A percentile compares a stretch with the other conserved stretches of the same genome.
phyloP scores from a whole-genome alignment of 2,797 vertebrate species.

The Arremon brunneinucha region DNA sequence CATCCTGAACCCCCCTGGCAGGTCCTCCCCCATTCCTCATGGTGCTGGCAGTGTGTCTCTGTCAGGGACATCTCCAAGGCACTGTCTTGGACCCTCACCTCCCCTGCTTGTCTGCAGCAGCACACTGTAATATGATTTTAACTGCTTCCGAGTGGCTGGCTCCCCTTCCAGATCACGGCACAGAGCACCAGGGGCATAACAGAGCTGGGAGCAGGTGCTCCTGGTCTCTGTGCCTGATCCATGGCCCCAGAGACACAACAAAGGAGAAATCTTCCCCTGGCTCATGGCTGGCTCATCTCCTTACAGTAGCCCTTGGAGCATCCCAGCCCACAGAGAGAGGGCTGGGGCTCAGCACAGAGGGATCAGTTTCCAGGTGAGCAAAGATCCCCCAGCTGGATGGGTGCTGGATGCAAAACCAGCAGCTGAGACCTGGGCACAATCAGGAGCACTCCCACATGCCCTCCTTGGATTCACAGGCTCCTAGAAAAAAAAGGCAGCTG shows the following conservation, averaged over 20 bases:
- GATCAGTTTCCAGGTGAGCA: not conserved
- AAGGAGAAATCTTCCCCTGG: not conserved
- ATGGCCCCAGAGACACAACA: not conserved
- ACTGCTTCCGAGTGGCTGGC: not conserved
- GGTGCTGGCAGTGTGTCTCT: not conserved
- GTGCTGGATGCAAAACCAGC: not conserved
- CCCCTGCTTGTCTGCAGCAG: not conserved
- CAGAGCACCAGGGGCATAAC: not conserved
- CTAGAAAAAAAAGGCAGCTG: not conserved
- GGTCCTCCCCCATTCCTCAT: not conserved
- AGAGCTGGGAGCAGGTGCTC: not conserved
- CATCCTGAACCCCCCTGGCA: not conserved
- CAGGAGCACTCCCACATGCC: not conserved
- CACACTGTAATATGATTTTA: slow-evolving; percentile 17
- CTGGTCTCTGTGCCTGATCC: not conserved
- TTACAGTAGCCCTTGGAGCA: not conserved
- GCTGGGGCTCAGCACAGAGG: not conserved
- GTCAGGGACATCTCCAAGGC: not conserved
- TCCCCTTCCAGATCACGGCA: not conserved
- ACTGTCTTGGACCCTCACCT: not conserved
- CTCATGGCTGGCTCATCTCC: not conserved
- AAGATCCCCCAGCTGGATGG: not conserved
- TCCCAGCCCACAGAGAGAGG: not conserved
- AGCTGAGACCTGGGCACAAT: not conserved
- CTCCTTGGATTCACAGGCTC: not conserved